A percentile compares a stretch with the other conserved stretches of the same genome.
Conservation (phyloP, 23 tunicate species). For the Corella eumyota region DNA sequence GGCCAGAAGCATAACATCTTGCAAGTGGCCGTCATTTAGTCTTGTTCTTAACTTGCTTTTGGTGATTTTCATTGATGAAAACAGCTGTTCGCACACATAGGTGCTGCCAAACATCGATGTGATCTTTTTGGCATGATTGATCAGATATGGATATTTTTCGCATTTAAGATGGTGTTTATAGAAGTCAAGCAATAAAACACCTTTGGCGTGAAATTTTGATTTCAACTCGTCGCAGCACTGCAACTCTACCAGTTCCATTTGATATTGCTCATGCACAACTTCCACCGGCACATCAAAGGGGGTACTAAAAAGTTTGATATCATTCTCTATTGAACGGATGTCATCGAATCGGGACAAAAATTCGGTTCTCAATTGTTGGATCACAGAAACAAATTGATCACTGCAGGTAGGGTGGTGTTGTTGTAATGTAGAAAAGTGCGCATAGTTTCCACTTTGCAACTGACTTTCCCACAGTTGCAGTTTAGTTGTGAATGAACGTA, state of each 20-base stretch:
- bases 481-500: slow-evolving; percentile 38
- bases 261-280: slow-evolving; percentile 24
- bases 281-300: slow-evolving; percentile 46
- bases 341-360: slow-evolving; percentile 51
- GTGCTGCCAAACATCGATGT: slow-evolving; percentile 52
- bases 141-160: slow-evolving; percentile 38
- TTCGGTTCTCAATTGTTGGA: slow-evolving; percentile 28
- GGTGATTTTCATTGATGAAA: slow-evolving; percentile 44
- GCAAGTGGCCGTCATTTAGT: slow-evolving; percentile 14
- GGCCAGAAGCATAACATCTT: too few relatives aligned
- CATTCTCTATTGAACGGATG: slow-evolving; percentile 43
- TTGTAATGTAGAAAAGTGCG: slow-evolving; percentile 35
- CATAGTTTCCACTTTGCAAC: slow-evolving; percentile 31
- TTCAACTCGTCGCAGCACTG: slow-evolving; percentile 41
- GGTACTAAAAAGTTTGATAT: slow-evolving; percentile 36
- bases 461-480: slow-evolving; percentile 53
- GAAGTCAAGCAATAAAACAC: slow-evolving; percentile 39
- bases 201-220: slow-evolving; percentile 36
- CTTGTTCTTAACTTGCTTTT: slow-evolving; percentile 40
- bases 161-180: slow-evolving; percentile 16
- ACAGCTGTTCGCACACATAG: slow-evolving; percentile 32
- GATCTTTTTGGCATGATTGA: slow-evolving; percentile 35
- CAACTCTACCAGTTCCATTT: slow-evolving; percentile 55
- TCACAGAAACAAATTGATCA: slow-evolving; percentile 28
- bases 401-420: slow-evolving; percentile 40